Base-by-base conservation (phyloP, 2,113 vertebrate genomes). In the Phocoena sinus region DNA sequence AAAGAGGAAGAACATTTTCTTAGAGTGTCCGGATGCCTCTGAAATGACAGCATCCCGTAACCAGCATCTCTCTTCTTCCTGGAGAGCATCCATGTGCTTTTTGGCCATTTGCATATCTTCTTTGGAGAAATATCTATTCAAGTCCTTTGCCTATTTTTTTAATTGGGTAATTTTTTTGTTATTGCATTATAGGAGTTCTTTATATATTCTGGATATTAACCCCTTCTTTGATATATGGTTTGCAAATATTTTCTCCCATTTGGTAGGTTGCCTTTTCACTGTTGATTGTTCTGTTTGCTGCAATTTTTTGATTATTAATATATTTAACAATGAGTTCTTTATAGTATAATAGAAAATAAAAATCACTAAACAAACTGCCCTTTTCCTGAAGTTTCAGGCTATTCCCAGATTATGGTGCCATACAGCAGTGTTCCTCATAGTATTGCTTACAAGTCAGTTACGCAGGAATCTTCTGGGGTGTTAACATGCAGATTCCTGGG, bases 271-370 rank as follows among this genome's bases (percentile, higher is more conserved):
- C 38, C 36, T 96, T 92, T 83, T 97, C 56, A 80, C n/a, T 68
- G 14, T 60, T 91, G 41, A 38, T 23, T 14, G 11, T 36, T 82
- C 68, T 9, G 23, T 88, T 87, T 44, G 47, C 58, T 93, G 21
- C 50, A 47, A 82, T 36, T 96, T 92, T 79, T 79, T 92, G 8
- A 62, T 68, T 58, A 93, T 50, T 94, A 89, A 89, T 83, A 47
- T 67, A 65, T 50, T 58, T 95, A 77, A 83, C 10, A 77, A 80
- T 68, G 80, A 89, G 73, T 79, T 70, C 13, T 94, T 67, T 63
- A n/a, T 83, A 25, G n/a, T 88, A 53, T 44, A 38, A 60, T 21
- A 65, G 47, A 60, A 33, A 89, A 82, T n/a, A 58, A 95, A 79
- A 88, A 74, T 88, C 53, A 68, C 5, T 63, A 8, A 91, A 56